These are phyloP conservation scores for Camponotus pennsylvanicus DNA, from an alignment of 1,140 invertebrate genomes.

Conservation along the genomic window DNA sequence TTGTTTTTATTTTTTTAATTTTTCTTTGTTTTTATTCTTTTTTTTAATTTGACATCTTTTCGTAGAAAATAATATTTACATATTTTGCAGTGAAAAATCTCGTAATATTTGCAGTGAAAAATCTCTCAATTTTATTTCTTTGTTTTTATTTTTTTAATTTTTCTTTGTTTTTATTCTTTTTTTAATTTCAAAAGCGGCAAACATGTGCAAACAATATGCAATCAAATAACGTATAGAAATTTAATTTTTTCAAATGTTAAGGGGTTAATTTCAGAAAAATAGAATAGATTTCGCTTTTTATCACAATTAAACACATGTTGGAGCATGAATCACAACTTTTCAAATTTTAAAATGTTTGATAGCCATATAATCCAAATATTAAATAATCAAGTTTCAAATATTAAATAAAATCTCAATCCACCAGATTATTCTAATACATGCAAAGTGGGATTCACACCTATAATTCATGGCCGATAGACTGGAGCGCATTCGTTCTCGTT, in stretches of 20 bases:
- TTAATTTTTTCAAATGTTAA: too few relatives aligned
- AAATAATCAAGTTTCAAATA: conserved; percentile 7
- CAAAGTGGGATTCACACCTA: conserved; percentile 11
- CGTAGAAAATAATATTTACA: too few relatives aligned
- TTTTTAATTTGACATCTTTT: not conserved
- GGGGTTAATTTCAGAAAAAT: not conserved
- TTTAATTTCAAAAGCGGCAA: too few relatives aligned
- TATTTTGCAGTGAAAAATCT: not conserved
- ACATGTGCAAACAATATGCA: too few relatives aligned
- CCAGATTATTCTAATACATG: not conserved
- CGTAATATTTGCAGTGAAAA: not conserved
- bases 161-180: not conserved
- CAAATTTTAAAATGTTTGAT: not conserved
- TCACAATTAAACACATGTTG: not conserved
- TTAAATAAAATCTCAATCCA: not conserved
- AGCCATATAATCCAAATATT: not conserved
- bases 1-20: not conserved
- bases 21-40: not conserved
- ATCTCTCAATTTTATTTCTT: too few relatives aligned
- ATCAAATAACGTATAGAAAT: too few relatives aligned
- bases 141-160: not conserved
- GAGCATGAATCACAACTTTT: too few relatives aligned
- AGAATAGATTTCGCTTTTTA: not conserved
- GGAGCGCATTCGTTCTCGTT: conserved; percentile 57
- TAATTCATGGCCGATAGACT: conserved; percentile 53